Base-by-base conservation (phyloP, 2,797 vertebrate species). In the Crocodylus rhombifer region DNA sequence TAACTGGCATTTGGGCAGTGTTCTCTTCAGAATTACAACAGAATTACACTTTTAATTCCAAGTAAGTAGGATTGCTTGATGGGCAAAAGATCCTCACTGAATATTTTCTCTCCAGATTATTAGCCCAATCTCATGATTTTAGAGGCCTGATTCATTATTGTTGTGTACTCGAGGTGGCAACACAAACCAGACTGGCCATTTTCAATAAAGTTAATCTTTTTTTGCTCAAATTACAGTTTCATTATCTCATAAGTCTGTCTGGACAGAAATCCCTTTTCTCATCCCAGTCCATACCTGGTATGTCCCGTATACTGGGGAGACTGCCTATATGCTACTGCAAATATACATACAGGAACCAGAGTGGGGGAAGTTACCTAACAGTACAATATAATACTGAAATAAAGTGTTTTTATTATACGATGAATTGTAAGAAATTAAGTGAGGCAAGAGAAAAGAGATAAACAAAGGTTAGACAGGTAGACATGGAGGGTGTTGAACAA, bases 251-350 rank as follows among this genome's bases (percentile, higher is more conserved):
- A 77, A 9, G 33, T 30, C 30, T 30, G 30, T 30, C 30, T 30
- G 30, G 30, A 30, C 3, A 13, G 21, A n/a, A n/a, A 64, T 80
- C 17, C 5, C 6, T 73, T 15, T 90, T 51, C 36, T 90, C 25
- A 61, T 5, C 10, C 23, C 55, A 4, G 8, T 16, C 51, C 12
- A 26, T n/a, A 6, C 1, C 20, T 33, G 5, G 14, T 25, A 20
- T 4, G 4, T 56, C 12, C 56, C 84, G 25, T 83, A 71, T 85
- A 88, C 26, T 64, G 33, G 69, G 33, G 42, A 87, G 81, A n/a
- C n/a, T 6, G 4, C 63, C 65, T 90, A 12, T 89, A 86, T 94
- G 67, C 55, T 84, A 26, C 90, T 91, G n/a, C 55, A 90, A 55
- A 88, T 87, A 51, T 51, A 3, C 10, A 51, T 51, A 51, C 62